Conservation (phyloP, 2,797 vertebrate genomes). For the Eutrigla gurnardus region DNA sequence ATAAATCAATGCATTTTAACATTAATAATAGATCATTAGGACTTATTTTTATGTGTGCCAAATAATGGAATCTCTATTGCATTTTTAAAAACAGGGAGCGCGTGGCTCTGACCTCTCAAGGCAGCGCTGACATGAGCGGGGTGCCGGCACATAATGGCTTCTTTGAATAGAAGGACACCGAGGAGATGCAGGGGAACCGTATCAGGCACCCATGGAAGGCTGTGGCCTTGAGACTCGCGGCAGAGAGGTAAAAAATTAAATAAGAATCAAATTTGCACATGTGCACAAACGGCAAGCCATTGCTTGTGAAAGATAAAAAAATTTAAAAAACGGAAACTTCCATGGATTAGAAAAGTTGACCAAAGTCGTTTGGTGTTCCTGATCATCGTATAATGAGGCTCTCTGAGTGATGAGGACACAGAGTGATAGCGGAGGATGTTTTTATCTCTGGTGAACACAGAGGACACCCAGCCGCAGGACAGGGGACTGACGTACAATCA, state of each 20-base stretch:
- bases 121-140: conserved; percentile 54
- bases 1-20: conserved; percentile 79
- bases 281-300: neutral
- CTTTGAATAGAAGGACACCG: conserved; percentile 44
- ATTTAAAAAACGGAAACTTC: neutral
- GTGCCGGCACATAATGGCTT: conserved; percentile 62
- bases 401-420: neutral
- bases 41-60: conserved; percentile 66
- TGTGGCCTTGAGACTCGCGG: neutral
- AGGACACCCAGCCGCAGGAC: conserved; percentile 20
- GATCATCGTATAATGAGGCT: neutral
- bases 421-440: neutral
- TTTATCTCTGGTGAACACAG: neutral
- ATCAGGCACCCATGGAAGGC: conserved; percentile 33
- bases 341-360: neutral
- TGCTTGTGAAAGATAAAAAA: neutral
- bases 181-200: conserved; percentile 20
- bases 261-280: neutral
- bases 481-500: neutral
- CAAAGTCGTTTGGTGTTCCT: neutral
- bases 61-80: conserved; percentile 80
- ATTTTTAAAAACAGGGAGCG: conserved; percentile 72
- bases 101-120: conserved; percentile 67
- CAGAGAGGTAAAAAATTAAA: neutral
- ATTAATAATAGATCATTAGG: conserved; percentile 82